Evolutionary conservation across 2,888 invertebrate species (phyloP).

Genomic region (Apoda limacodes): DNA sequence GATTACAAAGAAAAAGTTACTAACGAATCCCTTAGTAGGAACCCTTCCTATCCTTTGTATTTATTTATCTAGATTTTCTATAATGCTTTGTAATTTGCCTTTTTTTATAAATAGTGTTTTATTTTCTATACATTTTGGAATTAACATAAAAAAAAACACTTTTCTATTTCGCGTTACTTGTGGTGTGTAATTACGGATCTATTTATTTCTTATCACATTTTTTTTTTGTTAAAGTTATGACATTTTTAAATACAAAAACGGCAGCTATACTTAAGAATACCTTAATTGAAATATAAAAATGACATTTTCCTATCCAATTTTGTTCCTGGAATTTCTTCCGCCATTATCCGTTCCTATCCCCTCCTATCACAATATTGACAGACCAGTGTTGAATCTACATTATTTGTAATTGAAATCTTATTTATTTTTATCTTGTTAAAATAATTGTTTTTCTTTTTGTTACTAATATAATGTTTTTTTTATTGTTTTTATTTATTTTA

Average conservation of each 20-base stretch:
- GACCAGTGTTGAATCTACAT: slow-evolving; percentile 65
- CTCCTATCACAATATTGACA: slow-evolving; percentile 61
- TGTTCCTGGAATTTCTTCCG: slow-evolving; percentile 23
- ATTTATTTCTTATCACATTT: slow-evolving; percentile 43
- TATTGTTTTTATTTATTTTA: slow-evolving; percentile 65
- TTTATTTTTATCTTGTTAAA: slow-evolving; percentile 60
- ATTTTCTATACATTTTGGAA: slow-evolving; percentile 22
- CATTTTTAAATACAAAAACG: slow-evolving; percentile 47
- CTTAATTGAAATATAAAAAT: slow-evolving; percentile 64
- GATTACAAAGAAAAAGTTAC: slow-evolving; percentile 29
- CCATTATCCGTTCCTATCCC: slow-evolving; percentile 25
- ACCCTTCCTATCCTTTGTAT: slow-evolving; percentile 52
- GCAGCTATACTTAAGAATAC: slow-evolving; percentile 61
- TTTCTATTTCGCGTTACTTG: slow-evolving; percentile 38
- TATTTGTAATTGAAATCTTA: slow-evolving; percentile 30
- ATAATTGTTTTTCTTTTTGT: slow-evolving; percentile 49
- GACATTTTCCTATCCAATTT: slow-evolving; percentile 36
- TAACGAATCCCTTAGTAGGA: slow-evolving; percentile 37
- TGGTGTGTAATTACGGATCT: slow-evolving; percentile 33
- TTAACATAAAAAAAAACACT: slow-evolving; percentile 18
- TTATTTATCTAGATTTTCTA: slow-evolving; percentile 56
- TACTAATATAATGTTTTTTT: slow-evolving; percentile 57
- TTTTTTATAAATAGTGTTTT: slow-evolving; percentile 36
- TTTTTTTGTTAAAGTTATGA: slow-evolving; percentile 50
- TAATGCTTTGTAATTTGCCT: slow-evolving; percentile 61